Conservation (phyloP, 2,113 vertebrate species). For the Cavia aperea region DNA sequence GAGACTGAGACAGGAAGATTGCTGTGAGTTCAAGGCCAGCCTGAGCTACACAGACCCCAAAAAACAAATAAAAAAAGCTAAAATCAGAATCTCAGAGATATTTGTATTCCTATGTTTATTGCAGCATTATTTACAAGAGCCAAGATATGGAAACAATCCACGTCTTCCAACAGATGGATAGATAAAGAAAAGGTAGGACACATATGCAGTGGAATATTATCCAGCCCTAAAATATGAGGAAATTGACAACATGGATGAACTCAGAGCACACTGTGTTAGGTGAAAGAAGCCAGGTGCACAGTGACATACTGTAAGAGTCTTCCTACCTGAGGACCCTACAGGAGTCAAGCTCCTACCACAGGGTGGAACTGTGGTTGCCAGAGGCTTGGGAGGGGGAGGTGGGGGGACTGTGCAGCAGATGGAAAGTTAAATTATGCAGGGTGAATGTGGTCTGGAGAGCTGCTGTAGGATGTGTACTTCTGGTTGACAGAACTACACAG, state of each 20-base stretch:
- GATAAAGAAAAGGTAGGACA: background rate
- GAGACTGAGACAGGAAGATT: background rate
- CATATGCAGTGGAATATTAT: background rate
- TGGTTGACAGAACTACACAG: accelerated
- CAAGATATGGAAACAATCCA: background rate
- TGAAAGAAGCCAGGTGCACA: background rate
- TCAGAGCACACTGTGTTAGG: too few species aligned
- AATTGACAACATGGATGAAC: background rate
- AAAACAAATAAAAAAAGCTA: background rate
- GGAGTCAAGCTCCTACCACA: background rate
- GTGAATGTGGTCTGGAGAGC: background rate
- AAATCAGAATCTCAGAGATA: background rate
- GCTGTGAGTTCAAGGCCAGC: background rate
- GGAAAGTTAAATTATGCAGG: accelerated
- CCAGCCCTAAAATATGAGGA: background rate
- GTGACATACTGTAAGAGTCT: accelerated
- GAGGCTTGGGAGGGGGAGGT: accelerated
- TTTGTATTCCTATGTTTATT: background rate
- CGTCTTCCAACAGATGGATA: background rate
- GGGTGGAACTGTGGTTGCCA: background rate
- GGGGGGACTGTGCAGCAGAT: accelerated
- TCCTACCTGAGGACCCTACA: background rate
- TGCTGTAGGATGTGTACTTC: background rate
- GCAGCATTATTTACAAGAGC: background rate
- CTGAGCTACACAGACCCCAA: background rate